phyloP scores from a whole-genome alignment of 2,797 vertebrate species.

The Simalia tracyae region DNA sequence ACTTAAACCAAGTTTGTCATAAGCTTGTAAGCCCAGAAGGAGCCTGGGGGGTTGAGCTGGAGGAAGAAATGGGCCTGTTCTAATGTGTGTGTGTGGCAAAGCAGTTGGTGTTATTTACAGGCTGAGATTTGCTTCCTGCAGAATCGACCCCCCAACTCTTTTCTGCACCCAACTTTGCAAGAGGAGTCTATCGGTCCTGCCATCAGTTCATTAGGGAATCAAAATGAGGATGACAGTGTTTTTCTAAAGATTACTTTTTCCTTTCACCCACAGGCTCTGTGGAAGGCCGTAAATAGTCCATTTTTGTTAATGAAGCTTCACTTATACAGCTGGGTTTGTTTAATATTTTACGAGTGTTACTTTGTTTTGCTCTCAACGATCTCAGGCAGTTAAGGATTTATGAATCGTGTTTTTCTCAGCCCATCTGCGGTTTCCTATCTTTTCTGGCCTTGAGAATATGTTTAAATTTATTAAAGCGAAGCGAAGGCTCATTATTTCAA shows the following conservation, averaged over 20 bases:
- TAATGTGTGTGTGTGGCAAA: neutral
- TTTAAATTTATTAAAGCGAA: slow-evolving; percentile 99
- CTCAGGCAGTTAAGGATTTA: slow-evolving; percentile 97
- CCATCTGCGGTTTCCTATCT: slow-evolving; percentile 97
- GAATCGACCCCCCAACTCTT: neutral
- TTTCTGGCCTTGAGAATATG: slow-evolving; percentile 99
- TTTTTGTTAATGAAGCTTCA: slow-evolving; percentile 86
- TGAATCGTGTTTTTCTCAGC: slow-evolving; percentile 96
- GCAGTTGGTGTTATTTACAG: neutral
- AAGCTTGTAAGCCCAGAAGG: slow-evolving; percentile 24
- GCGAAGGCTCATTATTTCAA: slow-evolving; percentile 99
- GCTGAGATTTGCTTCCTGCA: neutral
- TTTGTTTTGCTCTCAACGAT: slow-evolving; percentile 91
- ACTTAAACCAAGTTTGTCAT: slow-evolving; percentile 62
- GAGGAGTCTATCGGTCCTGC: slow-evolving; percentile 61
- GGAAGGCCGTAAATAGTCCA: slow-evolving; percentile 82
- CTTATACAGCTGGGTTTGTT: slow-evolving; percentile 86
- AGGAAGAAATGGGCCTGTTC: neutral
- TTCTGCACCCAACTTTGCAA: slow-evolving; percentile 44
- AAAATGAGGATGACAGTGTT: slow-evolving; percentile 69
- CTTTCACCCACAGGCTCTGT: slow-evolving; percentile 77
- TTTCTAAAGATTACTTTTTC: slow-evolving; percentile 75
- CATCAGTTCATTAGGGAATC: slow-evolving; percentile 72
- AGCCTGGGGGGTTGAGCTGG: neutral
- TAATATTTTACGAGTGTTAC: slow-evolving; percentile 88